Base-by-base conservation (phyloP, 2,888 invertebrate species). In the Celastrina argiolus region DNA sequence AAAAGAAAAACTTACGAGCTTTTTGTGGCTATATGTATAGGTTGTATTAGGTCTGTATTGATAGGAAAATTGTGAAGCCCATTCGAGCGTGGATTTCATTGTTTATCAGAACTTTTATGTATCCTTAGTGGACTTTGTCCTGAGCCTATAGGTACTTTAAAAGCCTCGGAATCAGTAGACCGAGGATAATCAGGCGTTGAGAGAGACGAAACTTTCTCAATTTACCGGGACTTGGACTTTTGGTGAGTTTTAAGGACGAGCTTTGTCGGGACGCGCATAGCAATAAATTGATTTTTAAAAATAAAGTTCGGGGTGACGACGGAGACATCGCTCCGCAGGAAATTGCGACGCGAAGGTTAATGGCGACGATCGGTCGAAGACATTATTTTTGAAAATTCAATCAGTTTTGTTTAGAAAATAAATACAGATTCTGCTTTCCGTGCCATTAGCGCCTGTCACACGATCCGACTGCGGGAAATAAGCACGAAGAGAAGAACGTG, bases 161-260 rank as follows among this genome's bases (percentile, higher is more conserved):
- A 65, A 65, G 65, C 65, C 58, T 59, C 22, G 14, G 65, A 59
- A 59, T 58, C 65, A 58, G 58, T 58, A 61, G 61, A 61, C 61
- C 61, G 61, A 14, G 61, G 61, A 61, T 61, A 61, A 61, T 39
- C 61, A 61, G 61, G 22, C 61, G 61, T 61, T 61, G 61, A 61
- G 61, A 39, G 34, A 61, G 64, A 51, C 66, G 56, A 70, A 72
- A 72, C 69, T 72, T 71, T 72, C 67, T 42, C 66, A 71, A 72
- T 72, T 70, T 69, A 68, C 63, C 64, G 63, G 61, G 64, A 69
- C 67, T 66, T 67, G 65, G 71, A 66, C 68, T 70, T 70, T 66
- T 66, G 67, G 65, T 68, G 65, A 41, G 69, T 68, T 66, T 71
- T 68, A 67, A 63, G 65, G 63, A 45, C 36, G 41, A 22, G 39